Conservation (phyloP, 2,113 vertebrate genomes). For the Macrotis lagotis region DNA sequence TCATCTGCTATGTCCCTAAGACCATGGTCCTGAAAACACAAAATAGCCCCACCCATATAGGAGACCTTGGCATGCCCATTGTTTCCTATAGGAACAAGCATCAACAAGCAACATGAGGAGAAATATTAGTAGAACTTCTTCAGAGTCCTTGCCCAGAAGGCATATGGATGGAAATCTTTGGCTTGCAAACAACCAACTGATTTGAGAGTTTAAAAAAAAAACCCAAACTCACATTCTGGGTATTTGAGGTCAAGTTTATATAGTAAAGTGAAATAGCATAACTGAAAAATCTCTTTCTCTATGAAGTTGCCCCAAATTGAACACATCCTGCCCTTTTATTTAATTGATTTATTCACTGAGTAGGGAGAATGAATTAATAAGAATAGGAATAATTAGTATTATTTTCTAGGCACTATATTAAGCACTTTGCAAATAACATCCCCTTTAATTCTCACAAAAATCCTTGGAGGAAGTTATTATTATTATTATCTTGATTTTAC, state of each 20-base stretch:
- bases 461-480: no score
- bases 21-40: not conserved
- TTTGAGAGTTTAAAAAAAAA: not conserved
- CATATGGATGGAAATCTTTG: not conserved
- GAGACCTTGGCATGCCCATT: not conserved
- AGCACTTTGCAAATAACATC: not conserved
- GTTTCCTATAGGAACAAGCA: not conserved
- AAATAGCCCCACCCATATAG: not conserved
- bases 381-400: not conserved
- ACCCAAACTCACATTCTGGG: not conserved
- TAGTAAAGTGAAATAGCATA: not conserved
- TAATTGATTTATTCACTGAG: not conserved
- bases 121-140: not conserved
- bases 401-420: not conserved
- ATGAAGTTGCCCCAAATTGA: not conserved
- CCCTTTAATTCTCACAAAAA: no score
- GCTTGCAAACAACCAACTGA: not conserved
- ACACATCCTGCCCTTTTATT: not conserved
- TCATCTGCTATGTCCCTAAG: not conserved
- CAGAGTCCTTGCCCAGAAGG: not conserved
- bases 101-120: not conserved
- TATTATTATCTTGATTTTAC: no score
- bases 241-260: not conserved
- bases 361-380: not conserved
- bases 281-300: not conserved